Conservation (phyloP, 2,888 invertebrate species). For the Callinectes sapidus region DNA sequence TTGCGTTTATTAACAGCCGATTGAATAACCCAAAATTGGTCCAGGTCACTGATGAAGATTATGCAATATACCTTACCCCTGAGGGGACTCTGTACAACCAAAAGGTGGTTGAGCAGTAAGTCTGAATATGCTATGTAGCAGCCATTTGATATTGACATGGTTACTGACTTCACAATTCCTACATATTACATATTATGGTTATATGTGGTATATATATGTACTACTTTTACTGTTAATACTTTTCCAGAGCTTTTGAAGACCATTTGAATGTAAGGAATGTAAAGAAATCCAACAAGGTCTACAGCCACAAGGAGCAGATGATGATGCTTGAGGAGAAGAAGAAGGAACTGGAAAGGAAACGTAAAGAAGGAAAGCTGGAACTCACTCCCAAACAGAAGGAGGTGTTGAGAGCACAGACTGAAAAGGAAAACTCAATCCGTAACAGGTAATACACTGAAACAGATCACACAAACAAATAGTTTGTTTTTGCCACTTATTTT, state of each 20-base stretch:
- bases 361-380: constrained; percentile 85
- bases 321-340: constrained; percentile 87
- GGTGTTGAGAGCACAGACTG: constrained; percentile 88
- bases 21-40: constrained; percentile 83
- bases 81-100: constrained; percentile 95
- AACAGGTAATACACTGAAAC: constrained; percentile 52
- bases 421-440: constrained; percentile 81
- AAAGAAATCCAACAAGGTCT: constrained; percentile 96
- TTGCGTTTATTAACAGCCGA: constrained; percentile 46
- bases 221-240: not conserved
- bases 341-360: constrained; percentile 94
- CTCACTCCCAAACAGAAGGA: constrained; percentile 94
- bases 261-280: constrained; percentile 80
- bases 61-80: constrained; percentile 87
- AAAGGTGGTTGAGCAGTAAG: constrained; percentile 83
- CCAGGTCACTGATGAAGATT: constrained; percentile 86
- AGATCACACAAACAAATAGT: not conserved
- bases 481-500: too few relatives aligned
- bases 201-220: too few relatives aligned
- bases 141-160: not conserved
- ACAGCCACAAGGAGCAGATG: constrained; percentile 94
- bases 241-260: constrained; percentile 68
- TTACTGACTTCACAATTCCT: not conserved
- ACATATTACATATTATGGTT: not conserved
- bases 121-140: not conserved